Conservation (phyloP, 2,113 vertebrate species). For the Indicator maculatus region DNA sequence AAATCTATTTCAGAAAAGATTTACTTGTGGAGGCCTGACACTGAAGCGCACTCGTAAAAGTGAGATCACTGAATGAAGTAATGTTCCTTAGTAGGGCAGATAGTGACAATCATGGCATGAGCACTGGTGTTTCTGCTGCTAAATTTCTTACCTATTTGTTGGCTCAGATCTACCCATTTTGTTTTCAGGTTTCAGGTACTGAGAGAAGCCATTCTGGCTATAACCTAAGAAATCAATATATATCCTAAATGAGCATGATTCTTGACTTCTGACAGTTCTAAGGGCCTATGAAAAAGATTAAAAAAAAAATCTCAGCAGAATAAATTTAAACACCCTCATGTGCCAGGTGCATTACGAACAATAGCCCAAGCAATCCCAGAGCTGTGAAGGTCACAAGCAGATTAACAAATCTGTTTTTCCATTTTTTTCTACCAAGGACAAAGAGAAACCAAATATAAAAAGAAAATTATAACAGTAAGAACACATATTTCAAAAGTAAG, state of each 20-base stretch:
- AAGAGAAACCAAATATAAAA: background rate
- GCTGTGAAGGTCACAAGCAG: background rate
- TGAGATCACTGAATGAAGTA: background rate
- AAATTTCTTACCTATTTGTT: background rate
- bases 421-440: background rate
- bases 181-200: background rate
- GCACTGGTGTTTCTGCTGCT: background rate
- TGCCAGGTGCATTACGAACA: background rate
- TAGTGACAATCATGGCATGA: background rate
- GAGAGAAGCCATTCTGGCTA: background rate
- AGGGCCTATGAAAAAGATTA: background rate
- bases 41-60: background rate
- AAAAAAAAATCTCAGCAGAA: background rate
- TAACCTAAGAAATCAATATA: background rate
- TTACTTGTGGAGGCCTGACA: background rate
- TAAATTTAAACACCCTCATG: background rate
- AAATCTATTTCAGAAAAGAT: background rate
- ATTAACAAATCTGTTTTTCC: background rate
- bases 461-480: background rate
- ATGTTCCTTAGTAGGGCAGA: background rate
- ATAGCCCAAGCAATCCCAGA: background rate
- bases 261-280: background rate
- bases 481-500: background rate
- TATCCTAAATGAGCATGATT: background rate
- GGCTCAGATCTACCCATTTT: background rate